phyloP scores from a whole-genome alignment of 2,113 vertebrate genomes.

The Oncorhynchus mykiss region DNA sequence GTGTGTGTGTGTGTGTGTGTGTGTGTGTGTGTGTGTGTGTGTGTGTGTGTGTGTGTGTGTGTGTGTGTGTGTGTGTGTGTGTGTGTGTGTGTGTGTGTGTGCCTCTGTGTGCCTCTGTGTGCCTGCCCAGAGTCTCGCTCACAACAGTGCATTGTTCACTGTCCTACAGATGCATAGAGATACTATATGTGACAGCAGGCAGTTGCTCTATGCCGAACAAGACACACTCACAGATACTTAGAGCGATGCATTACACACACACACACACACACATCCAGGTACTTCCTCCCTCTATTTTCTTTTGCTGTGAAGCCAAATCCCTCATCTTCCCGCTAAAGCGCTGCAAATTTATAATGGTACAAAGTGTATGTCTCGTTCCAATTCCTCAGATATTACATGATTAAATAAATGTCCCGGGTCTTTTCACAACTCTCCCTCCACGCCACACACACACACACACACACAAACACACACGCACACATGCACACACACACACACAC shows the following conservation, averaged over 20 bases:
- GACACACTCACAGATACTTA: conserved; percentile 47
- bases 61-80: too few relatives aligned
- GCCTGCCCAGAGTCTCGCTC: conserved; percentile 13
- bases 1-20: neutral
- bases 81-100: neutral
- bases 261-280: conserved; percentile 22
- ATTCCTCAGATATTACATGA: conserved; percentile 78
- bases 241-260: neutral
- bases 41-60: neutral
- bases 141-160: conserved; percentile 8
- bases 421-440: conserved; percentile 74
- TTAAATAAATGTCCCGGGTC: conserved; percentile 83
- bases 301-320: conserved; percentile 45
- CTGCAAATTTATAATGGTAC: conserved; percentile 72
- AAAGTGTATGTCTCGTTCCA: conserved; percentile 64
- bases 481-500: too few relatives aligned
- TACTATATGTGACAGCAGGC: neutral
- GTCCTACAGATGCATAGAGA: neutral
- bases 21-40: neutral
- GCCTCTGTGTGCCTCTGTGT: neutral
- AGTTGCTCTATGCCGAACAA: conserved; percentile 31
- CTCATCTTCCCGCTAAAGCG: conserved; percentile 46
- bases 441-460: too few relatives aligned
- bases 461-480: too few relatives aligned
- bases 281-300: conserved; percentile 49